These are phyloP conservation scores for Cyclina sinensis DNA, from an alignment of 1,140 invertebrate genomes.

Conservation along the genomic window DNA sequence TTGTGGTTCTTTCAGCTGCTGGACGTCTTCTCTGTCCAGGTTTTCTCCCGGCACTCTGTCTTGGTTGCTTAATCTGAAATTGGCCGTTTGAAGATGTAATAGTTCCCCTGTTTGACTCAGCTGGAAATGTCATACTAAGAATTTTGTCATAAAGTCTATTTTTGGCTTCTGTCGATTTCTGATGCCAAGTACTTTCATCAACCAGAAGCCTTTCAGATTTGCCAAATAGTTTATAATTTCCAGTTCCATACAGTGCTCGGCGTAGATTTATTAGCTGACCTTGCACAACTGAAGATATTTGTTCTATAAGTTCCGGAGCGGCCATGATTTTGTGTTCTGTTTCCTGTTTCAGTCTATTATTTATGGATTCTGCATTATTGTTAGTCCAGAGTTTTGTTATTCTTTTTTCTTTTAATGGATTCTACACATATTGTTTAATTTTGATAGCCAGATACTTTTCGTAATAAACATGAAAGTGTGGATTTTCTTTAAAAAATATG, in stretches of 20 bases:
- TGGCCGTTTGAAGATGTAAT: neutral
- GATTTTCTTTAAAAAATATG: neutral
- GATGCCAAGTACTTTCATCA: neutral
- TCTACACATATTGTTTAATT: too few species aligned
- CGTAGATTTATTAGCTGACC: neutral
- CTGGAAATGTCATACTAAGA: neutral
- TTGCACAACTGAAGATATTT: neutral
- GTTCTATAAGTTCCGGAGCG: neutral
- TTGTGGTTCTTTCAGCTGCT: too few species aligned
- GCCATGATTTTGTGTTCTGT: neutral
- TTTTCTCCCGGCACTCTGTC: neutral
- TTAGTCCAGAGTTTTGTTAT: neutral
- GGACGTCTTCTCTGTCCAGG: neutral
- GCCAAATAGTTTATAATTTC: neutral
- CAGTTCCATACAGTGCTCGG: neutral
- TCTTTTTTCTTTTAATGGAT: neutral
- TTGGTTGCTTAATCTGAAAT: neutral
- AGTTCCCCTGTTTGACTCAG: neutral
- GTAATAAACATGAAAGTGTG: neutral
- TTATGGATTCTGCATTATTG: neutral
- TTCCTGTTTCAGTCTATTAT: neutral
- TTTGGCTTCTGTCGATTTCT: neutral
- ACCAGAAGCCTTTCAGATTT: neutral
- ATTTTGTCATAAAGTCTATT: neutral
- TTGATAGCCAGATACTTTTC: neutral